These are phyloP conservation scores for Chondrilla cf. caribensis DNA, from an alignment of 37 sponge, comb jelly and placozoan genomes.

Conservation along the genomic window DNA sequence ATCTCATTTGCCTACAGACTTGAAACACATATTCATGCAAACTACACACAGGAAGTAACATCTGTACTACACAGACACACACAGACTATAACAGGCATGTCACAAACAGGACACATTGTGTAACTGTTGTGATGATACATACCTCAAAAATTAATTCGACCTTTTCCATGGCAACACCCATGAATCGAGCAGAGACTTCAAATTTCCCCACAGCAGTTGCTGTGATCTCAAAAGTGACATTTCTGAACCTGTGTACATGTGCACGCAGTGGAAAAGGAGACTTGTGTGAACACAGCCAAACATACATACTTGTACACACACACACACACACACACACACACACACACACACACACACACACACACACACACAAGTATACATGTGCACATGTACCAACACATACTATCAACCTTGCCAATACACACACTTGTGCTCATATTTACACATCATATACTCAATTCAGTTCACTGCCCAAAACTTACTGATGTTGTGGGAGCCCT, in stretches of 20 bases:
- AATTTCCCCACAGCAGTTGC: slow-evolving; percentile 82
- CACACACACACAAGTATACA: slow-evolving; percentile 3
- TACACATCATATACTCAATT: neutral
- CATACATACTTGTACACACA: slow-evolving; percentile 6
- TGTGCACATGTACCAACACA: neutral
- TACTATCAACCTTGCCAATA: neutral
- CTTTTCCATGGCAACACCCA: slow-evolving; percentile 89
- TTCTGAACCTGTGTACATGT: slow-evolving; percentile 64
- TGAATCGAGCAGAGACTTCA: slow-evolving; percentile 90
- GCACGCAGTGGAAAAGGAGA: neutral
- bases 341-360: neutral
- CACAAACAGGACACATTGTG: no score
- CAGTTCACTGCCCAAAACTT: slow-evolving; percentile 5
- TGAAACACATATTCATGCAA: no score
- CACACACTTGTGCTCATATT: neutral
- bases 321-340: slow-evolving; percentile 14
- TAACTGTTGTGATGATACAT: neutral
- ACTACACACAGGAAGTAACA: no score
- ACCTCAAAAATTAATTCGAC: slow-evolving; percentile 96
- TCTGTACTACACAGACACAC: no score
- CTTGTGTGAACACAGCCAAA: neutral
- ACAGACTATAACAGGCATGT: no score
- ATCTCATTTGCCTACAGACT: no score
- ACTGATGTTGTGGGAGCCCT: slow-evolving; percentile 88
- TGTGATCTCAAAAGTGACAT: slow-evolving; percentile 91